These are phyloP conservation scores for Caenorhabditis zanzibari DNA, from an alignment of 2,888 invertebrate species.

Conservation along the genomic window DNA sequence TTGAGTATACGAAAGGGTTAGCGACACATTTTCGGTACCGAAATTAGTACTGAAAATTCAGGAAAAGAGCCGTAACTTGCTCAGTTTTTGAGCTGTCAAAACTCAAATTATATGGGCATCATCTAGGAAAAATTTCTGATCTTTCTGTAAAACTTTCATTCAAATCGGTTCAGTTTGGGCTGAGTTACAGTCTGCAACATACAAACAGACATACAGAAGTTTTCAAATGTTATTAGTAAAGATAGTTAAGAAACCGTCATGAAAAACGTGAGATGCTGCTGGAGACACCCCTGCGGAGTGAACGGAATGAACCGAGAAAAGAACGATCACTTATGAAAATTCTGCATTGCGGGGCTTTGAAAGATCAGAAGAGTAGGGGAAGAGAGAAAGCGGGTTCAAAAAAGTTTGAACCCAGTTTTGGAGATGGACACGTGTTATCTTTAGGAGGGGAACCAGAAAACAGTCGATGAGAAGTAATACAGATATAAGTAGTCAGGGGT, in stretches of 20 bases:
- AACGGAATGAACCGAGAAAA: conserved; percentile 55
- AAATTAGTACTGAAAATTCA: no score
- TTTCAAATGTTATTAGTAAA: no score
- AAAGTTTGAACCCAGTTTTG: conserved; percentile 19
- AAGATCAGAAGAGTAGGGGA: conserved; percentile 46
- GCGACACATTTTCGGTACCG: no score
- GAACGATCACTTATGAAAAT: conserved; percentile 47
- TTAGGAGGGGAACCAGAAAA: not conserved
- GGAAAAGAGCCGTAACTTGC: no score
- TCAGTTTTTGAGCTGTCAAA: no score
- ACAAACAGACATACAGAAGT: no score
- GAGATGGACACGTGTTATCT: conserved; percentile 20
- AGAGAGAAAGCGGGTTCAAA: conserved; percentile 29
- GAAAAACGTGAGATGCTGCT: not conserved
- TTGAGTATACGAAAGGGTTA: no score
- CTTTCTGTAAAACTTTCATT: no score
- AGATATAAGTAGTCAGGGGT: not conserved
- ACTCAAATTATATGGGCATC: no score
- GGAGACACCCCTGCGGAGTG: conserved; percentile 14
- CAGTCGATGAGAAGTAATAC: not conserved
- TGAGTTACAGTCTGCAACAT: no score
- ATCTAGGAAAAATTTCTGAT: no score
- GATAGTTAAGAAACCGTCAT: conserved; percentile 4
- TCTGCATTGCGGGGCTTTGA: conserved; percentile 4
- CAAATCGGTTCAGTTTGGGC: no score